phyloP scores from a whole-genome alignment of 2,797 vertebrate genomes.

The Silurus lanzhouensis region DNA sequence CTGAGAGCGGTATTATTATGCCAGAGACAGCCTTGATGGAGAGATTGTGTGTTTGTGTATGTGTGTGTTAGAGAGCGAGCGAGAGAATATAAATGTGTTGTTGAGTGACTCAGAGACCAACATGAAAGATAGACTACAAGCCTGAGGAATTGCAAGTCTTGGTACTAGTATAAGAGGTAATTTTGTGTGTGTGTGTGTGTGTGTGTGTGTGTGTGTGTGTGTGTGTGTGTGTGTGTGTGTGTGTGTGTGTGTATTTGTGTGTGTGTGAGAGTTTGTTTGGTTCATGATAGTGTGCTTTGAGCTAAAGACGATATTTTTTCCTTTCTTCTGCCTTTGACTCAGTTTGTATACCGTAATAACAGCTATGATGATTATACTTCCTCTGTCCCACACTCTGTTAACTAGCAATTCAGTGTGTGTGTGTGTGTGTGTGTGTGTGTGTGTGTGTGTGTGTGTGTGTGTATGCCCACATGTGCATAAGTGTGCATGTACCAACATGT shows the following conservation, averaged over 20 bases:
- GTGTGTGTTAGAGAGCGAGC: conserved; percentile 30
- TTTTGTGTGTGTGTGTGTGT: conserved; percentile 1
- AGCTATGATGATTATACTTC: conserved; percentile 71
- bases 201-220: too few relatives aligned
- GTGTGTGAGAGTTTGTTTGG: conserved; percentile 19
- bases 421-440: neutral
- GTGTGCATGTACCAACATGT: neutral
- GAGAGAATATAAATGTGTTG: conserved; percentile 33
- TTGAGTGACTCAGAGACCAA: conserved; percentile 33
- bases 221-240: too few relatives aligned
- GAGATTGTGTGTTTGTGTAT: conserved; percentile 33
- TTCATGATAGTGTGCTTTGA: conserved; percentile 16
- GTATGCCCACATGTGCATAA: conserved; percentile 41
- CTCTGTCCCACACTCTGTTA: conserved; percentile 64
- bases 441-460: conserved; percentile 24
- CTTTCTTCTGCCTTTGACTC: conserved; percentile 52
- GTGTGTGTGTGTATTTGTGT: conserved; percentile 25
- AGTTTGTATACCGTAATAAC: conserved; percentile 66
- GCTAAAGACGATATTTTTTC: conserved; percentile 29
- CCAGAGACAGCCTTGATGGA: conserved; percentile 38
- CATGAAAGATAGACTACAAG: conserved; percentile 25
- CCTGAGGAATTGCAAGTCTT: conserved; percentile 37
- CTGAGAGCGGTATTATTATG: conserved; percentile 36
- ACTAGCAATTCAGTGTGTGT: conserved; percentile 72
- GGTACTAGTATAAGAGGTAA: conserved; percentile 26